These are phyloP conservation scores for Ceratotherium simum DNA, from an alignment of 2,113 vertebrate species.

Conservation along the genomic window DNA sequence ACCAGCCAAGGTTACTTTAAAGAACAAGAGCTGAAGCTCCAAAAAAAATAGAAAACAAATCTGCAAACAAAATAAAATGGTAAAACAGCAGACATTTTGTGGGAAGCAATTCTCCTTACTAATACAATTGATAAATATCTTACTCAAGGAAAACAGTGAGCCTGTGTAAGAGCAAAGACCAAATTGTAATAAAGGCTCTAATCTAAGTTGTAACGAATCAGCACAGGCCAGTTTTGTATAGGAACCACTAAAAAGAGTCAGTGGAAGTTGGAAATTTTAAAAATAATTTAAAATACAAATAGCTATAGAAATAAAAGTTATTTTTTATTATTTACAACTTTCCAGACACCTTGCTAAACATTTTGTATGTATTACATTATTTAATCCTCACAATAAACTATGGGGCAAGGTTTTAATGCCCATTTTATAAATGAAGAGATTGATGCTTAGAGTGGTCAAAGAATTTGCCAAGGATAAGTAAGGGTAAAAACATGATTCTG, in stretches of 20 bases:
- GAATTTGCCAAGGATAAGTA: not conserved
- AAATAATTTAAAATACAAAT: slow-evolving; percentile 55
- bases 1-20: not conserved
- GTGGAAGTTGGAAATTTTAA: not conserved
- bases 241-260: not conserved
- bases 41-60: not conserved
- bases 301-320: slow-evolving; percentile 43
- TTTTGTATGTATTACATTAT: not conserved
- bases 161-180: slow-evolving; percentile 15
- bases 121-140: slow-evolving; percentile 10
- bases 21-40: not conserved
- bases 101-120: not conserved
- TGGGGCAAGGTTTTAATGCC: not conserved
- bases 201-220: slow-evolving; percentile 21
- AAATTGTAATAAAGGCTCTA: not conserved
- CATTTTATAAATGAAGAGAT: slow-evolving; percentile 21
- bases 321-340: not conserved
- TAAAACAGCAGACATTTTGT: slow-evolving; percentile 1
- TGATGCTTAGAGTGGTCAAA: not conserved
- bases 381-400: slow-evolving; percentile 38
- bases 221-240: not conserved
- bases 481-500: not conserved
- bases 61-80: slow-evolving; percentile 1
- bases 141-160: not conserved
- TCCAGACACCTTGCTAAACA: not conserved